Percentiles rank a stretch among this genome's conserved stretches.
These are phyloP conservation scores for Muscina levida DNA, from an alignment of 2,888 invertebrate genomes.

Conservation along the genomic window DNA sequence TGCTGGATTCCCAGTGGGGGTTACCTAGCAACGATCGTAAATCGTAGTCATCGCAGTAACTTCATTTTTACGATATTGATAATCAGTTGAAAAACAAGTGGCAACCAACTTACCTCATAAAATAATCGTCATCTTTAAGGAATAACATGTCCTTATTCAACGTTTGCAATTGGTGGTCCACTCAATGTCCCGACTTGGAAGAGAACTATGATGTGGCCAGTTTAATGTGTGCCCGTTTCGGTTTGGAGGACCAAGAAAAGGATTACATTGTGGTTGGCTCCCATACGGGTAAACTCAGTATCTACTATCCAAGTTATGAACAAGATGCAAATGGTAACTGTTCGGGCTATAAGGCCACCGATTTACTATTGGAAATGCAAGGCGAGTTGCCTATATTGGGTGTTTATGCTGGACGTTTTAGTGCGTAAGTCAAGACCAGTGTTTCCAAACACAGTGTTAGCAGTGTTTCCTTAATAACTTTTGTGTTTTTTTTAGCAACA, in stretches of 20 bases:
- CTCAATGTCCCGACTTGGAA: constrained; percentile 83
- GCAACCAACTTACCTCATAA: too few relatives aligned
- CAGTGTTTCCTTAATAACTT: not conserved
- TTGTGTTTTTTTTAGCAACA: constrained; percentile 69
- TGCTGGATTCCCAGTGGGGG: constrained; percentile 51
- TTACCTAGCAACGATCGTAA: constrained; percentile 51
- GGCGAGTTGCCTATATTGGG: constrained; percentile 89
- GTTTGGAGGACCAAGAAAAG: constrained; percentile 82
- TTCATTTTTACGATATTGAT: constrained; percentile 4
- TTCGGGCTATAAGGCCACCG: constrained; percentile 80
- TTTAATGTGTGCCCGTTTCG: constrained; percentile 80
- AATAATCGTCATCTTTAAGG: too few relatives aligned
- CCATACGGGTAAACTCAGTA: constrained; percentile 89
- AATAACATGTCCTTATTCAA: constrained; percentile 95
- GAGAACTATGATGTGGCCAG: constrained; percentile 81
- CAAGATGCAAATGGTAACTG: constrained; percentile 72
- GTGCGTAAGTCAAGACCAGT: constrained; percentile 86
- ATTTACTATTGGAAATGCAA: constrained; percentile 89
- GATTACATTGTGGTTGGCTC: constrained; percentile 90
- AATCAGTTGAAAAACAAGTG: not conserved
- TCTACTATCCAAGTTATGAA: constrained; percentile 84
- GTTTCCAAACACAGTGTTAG: not conserved
- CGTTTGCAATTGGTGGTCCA: constrained; percentile 93
- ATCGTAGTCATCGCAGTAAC: not conserved
- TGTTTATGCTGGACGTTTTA: constrained; percentile 90